Base-by-base conservation (phyloP, 2,888 invertebrate genomes). In the Unio pictorum region DNA sequence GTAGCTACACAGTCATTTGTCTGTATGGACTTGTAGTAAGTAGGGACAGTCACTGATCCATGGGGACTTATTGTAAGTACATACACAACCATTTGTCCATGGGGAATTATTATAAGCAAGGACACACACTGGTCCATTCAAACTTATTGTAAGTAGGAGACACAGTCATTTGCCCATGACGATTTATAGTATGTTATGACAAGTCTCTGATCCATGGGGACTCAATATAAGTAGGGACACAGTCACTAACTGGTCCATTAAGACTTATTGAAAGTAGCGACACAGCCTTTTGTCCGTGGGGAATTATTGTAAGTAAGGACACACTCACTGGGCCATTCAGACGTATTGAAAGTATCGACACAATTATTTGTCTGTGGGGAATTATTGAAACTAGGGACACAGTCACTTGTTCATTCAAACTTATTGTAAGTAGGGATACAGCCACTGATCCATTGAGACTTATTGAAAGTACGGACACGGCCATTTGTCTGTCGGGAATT, bases 51-150 rank as follows among this genome's bases (percentile, higher is more conserved):
- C 26, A 66, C 11, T 59, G 20, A 28, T 56, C 84, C 85, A 8
- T 84, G 85, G 85, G 71, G 75, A 54, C 72, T 87, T 63, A 86
- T 87, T 81, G 87, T 87, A 79, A 86, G 87, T 86, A 67, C 23
- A 17, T 28, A 55, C 18, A 55, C 18, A 28, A 4, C 4, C 28
- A 28, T 4, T 3, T 28, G 28, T 28, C 28, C 28, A 28, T 28
- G 28, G 20, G 26, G 15, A 30, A 15, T 58, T 1, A 6, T 26
- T 34, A 20, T 18, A 26, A 30, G 17, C 7, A n/a, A n/a, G n/a
- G n/a, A 79, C 62, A 81, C 81, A 87, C 8, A 85, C 86, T 28
- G 86, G 85, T 58, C 85, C 85, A 8, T 84, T 85, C 85, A 71
- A 75, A 54, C 72, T 87, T 63, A 86, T 87, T 81, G 87, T 87